These are phyloP conservation scores for Lagria hirta DNA, from an alignment of 2,888 invertebrate species.

Conservation along the genomic window DNA sequence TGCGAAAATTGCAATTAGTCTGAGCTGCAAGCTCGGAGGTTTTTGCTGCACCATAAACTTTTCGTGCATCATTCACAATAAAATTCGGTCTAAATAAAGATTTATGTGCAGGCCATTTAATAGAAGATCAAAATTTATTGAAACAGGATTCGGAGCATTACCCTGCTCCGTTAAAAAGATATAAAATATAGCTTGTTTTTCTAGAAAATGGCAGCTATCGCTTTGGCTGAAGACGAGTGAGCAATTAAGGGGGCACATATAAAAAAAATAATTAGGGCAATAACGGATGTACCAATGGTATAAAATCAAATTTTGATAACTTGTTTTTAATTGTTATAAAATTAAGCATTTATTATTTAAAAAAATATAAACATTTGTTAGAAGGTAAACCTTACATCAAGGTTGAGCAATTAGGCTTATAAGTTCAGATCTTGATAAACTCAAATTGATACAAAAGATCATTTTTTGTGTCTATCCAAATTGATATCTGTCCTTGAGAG, in stretches of 20 bases:
- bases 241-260: neutral
- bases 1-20: slow-evolving; percentile 21
- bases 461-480: no score
- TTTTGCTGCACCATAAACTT: slow-evolving; percentile 20
- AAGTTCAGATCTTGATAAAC: no score
- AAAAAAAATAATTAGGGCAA: neutral
- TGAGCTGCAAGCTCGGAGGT: slow-evolving; percentile 6
- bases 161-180: slow-evolving; percentile 17
- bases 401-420: no score
- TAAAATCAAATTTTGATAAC: neutral
- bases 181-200: slow-evolving; percentile 15
- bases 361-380: no score
- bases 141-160: slow-evolving; percentile 20
- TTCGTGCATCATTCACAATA: slow-evolving; percentile 32
- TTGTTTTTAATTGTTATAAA: slow-evolving; percentile 1
- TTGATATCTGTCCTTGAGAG: no score
- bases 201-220: slow-evolving; percentile 7
- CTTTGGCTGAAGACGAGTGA: slow-evolving; percentile 3
- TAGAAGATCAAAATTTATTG: slow-evolving; percentile 34
- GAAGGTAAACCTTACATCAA: no score
- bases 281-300: neutral
- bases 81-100: slow-evolving; percentile 31
- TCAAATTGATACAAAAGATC: no score
- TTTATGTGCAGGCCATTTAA: slow-evolving; percentile 30
- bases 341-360: no score